Percentiles rank a stretch among this genome's conserved stretches.
Evolutionary conservation across 2,888 invertebrate genomes (phyloP).

Genomic region (Scrobipalpa atriplicella): DNA sequence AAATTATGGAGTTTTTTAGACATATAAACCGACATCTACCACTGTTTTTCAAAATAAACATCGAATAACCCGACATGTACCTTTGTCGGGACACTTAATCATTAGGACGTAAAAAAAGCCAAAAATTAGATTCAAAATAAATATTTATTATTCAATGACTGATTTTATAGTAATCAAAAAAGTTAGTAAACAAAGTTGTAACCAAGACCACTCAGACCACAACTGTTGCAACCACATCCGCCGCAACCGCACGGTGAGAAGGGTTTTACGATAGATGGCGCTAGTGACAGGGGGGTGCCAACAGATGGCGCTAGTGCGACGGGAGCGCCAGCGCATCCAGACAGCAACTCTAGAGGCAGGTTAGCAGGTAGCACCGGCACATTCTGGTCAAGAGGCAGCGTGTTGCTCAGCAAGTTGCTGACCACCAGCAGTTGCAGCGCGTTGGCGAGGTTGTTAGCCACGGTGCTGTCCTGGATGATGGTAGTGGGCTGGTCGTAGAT

Average conservation of each 20-base stretch:
- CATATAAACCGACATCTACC: no score
- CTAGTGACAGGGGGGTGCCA: not conserved
- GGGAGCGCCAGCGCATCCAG: constrained; percentile 9
- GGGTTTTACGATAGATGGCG: not conserved
- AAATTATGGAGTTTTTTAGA: no score
- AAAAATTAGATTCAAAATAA: not conserved
- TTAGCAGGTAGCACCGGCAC: not conserved
- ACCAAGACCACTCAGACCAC: constrained; percentile 10
- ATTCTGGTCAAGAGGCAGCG: constrained; percentile 46
- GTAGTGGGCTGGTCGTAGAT: constrained; percentile 41
- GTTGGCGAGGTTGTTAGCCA: constrained; percentile 68
- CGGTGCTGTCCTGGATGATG: constrained; percentile 64
- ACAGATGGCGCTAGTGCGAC: constrained; percentile 1
- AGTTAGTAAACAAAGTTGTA: constrained; percentile 22
- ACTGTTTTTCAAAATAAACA: no score
- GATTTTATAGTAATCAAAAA: not conserved
- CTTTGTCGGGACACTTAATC: no score
- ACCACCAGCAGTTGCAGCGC: constrained; percentile 67
- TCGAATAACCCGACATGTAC: no score
- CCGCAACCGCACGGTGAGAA: not conserved
- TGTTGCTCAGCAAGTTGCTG: constrained; percentile 63
- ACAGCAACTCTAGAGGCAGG: not conserved
- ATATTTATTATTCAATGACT: constrained; percentile 1
- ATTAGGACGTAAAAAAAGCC: not conserved
- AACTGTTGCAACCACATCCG: constrained; percentile 8